phyloP scores from a whole-genome alignment of 92 coral and sea anemone species.

The Pocillopora grandis region DNA sequence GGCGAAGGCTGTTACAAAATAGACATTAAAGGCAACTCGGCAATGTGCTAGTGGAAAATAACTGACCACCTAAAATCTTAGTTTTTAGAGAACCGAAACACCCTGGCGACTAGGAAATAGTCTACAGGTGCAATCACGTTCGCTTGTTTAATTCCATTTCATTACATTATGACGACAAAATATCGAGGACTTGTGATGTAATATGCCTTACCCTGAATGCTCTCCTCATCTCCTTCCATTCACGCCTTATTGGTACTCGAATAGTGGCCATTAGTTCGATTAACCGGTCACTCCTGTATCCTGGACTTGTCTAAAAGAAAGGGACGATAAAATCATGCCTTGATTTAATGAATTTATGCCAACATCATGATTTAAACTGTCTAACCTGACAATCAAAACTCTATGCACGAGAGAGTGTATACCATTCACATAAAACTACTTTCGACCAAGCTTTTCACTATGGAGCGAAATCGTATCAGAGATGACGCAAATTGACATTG shows the following conservation, averaged over 20 bases:
- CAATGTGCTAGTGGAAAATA: no score
- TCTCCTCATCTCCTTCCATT: constrained; percentile 96
- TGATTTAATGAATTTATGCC: neutral
- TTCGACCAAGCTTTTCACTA: no score
- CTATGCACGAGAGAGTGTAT: neutral
- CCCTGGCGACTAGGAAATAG: no score
- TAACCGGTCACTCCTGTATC: constrained; percentile 77
- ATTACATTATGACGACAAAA: neutral
- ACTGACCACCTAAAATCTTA: neutral
- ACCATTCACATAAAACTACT: neutral
- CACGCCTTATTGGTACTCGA: constrained; percentile 77
- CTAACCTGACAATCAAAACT: no score
- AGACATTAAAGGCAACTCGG: no score
- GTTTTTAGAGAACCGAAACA: no score
- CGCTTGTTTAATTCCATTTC: no score
- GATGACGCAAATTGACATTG: no score
- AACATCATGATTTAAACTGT: no score
- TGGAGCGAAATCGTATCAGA: no score
- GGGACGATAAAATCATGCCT: neutral
- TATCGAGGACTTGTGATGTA: neutral
- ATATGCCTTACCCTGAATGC: constrained; percentile 79
- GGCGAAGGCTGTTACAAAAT: no score
- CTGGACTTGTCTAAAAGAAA: constrained; percentile 79
- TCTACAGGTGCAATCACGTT: no score
- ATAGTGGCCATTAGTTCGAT: constrained; percentile 79